Base-by-base conservation (phyloP, 2,888 invertebrate species). In the Drosophila meridionalis region DNA sequence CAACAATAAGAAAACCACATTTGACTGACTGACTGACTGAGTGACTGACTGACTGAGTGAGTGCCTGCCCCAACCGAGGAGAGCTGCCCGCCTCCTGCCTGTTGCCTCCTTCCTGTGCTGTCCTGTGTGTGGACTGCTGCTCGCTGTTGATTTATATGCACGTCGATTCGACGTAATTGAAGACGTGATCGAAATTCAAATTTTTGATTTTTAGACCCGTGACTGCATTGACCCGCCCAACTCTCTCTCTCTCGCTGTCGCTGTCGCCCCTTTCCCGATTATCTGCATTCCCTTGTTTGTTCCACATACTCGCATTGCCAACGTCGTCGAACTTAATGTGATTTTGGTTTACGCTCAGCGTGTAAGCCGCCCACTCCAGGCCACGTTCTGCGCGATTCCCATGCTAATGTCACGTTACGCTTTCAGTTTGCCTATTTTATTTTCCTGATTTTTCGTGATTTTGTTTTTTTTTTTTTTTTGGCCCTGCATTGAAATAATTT, bases 111-210 rank as follows among this genome's bases (percentile, higher is more conserved):
- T 28, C 40, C 42, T 40, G 40, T 47, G 5, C 11, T 28, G 30
- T 34, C 20, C 30, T 38, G 57, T 34, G 28, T 57, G 42, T 57
- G 56, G 56, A 57, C 52, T 52, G 52, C 73, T 62, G 53, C 64
- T 73, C 77, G 73, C 80, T 79, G 89, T 87, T 87, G 87, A 87
- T 87, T 87, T 87, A 87, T 87, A 87, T 87, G 90, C 90, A 87
- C 87, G 87, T 79, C 87, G 90, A 87, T 87, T 86, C 89, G 79
- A 87, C 89, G 90, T 87, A 87, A 87, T 87, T 87, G 87, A 87
- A 90, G 87, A 87, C 87, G 87, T 87, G 87, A 87, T 87, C 87
- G 87, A 87, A 87, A 87, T 87, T 90, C 90, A 87, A 87, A 87
- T 87, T 89, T 90, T 87, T 90, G 79, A 90, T 90, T 87, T 88